These are phyloP conservation scores for Labeo calbasu DNA, from an alignment of 2,797 vertebrate species.

Conservation along the genomic window DNA sequence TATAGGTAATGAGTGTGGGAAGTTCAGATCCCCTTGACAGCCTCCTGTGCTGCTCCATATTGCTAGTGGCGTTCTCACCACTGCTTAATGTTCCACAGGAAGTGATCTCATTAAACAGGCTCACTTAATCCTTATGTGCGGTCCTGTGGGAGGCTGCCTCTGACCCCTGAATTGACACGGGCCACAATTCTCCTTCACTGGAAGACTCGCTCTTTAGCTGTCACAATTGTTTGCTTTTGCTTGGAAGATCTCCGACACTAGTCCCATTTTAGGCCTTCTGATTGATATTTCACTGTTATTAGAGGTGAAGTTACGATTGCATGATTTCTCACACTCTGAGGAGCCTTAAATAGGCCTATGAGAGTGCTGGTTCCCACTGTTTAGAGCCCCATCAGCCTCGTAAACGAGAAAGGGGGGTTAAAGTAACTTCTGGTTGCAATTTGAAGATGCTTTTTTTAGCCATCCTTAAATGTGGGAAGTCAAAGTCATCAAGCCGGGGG, in stretches of 20 bases:
- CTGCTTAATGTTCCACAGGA: conserved; percentile 70
- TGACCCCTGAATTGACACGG: conserved; percentile 63
- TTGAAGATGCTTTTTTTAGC: conserved; percentile 84
- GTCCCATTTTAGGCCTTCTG: conserved; percentile 7
- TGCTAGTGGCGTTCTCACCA: conserved; percentile 64
- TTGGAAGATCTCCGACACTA: conserved; percentile 26
- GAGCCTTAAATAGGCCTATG: conserved; percentile 26
- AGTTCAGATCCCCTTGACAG: conserved; percentile 22
- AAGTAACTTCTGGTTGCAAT: conserved; percentile 83
- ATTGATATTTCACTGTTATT: conserved; percentile 45
- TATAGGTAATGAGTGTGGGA: conserved; percentile 40
- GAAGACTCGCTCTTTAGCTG: conserved; percentile 24
- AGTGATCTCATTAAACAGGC: conserved; percentile 72
- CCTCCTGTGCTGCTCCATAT: conserved; percentile 47
- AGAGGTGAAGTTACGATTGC: conserved; percentile 63
- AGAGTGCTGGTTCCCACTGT: conserved; percentile 63
- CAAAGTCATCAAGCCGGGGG: conserved; percentile 74
- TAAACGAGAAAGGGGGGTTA: conserved; percentile 62
- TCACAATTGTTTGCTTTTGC: conserved; percentile 47
- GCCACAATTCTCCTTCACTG: conserved; percentile 2
- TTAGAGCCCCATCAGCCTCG: conserved; percentile 66
- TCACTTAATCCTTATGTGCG: conserved; percentile 66
- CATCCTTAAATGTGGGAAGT: conserved; percentile 84
- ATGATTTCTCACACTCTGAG: conserved; percentile 58
- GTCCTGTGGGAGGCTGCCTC: conserved; percentile 68